phyloP scores from a whole-genome alignment of 2,797 vertebrate species.

The Malurus leucopterus region DNA sequence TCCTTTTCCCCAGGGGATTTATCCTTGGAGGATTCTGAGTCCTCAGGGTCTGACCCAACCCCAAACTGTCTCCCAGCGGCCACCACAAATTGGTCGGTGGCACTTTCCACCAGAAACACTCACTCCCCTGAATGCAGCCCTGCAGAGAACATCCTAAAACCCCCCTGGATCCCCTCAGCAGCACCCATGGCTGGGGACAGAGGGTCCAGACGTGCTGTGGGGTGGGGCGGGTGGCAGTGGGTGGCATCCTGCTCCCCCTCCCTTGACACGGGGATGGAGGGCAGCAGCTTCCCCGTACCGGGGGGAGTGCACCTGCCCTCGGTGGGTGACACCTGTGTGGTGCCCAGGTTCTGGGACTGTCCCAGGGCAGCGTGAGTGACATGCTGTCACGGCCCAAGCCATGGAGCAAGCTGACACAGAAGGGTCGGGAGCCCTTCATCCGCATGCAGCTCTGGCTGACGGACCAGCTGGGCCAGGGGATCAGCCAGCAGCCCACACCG shows the following conservation, averaged over 20 bases:
- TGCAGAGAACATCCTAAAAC: background rate
- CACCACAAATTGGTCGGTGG: background rate
- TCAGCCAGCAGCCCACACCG: constrained; percentile 72
- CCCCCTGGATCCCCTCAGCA: background rate
- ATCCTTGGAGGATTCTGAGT: background rate
- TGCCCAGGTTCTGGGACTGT: constrained; percentile 91
- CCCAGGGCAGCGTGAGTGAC: constrained; percentile 97
- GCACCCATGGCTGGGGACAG: no score
- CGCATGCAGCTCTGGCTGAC: constrained; percentile 98
- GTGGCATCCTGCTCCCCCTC: background rate
- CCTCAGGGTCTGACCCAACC: background rate
- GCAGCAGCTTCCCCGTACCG: rapidly evolving
- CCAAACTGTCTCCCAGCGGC: background rate
- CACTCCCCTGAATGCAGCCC: background rate
- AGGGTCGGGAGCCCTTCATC: constrained; percentile 96
- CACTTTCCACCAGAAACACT: background rate
- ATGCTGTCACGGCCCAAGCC: constrained; percentile 97
- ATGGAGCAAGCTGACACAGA: constrained; percentile 98
- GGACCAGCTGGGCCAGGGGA: constrained; percentile 89
- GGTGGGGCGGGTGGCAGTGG: background rate
- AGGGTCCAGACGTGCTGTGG: rapidly evolving
- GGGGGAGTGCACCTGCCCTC: rapidly evolving
- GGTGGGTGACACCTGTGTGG: rapidly evolving
- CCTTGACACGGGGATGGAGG: rapidly evolving
- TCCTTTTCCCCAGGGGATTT: background rate